phyloP scores from a whole-genome alignment of 1,140 invertebrate genomes.

The Stenopsyche tienmushanensis region DNA sequence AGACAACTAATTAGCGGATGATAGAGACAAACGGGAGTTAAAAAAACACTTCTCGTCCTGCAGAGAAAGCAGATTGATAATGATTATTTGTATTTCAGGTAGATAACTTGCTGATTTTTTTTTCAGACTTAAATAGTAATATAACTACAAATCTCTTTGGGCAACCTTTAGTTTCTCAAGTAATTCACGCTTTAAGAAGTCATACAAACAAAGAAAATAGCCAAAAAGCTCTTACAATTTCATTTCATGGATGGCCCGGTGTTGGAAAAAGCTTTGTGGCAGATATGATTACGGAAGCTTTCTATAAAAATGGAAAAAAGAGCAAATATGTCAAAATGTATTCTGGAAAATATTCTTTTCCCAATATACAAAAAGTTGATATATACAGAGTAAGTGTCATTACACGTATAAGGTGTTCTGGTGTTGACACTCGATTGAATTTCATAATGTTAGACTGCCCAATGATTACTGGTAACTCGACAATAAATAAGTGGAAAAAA shows the following conservation, averaged over 20 bases:
- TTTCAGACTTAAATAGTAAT: conserved; percentile 14
- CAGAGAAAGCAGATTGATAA: no score
- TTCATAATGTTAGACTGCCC: no score
- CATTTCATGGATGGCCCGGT: conserved; percentile 80
- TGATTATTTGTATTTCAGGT: no score
- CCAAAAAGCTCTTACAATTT: conserved; percentile 68
- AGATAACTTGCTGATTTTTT: no score
- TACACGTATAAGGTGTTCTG: no score
- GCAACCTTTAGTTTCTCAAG: conserved; percentile 27
- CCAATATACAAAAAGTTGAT: conserved; percentile 48
- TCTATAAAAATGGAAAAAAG: conserved; percentile 72
- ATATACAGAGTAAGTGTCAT: conserved; percentile 52
- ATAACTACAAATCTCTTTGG: conserved; percentile 22
- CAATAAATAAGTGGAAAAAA: no score
- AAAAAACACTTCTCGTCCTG: no score
- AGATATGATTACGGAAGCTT: conserved; percentile 73
- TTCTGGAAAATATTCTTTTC: conserved; percentile 79
- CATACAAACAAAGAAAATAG: neutral
- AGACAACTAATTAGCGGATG: no score
- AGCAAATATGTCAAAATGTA: conserved; percentile 83
- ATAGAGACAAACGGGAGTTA: no score
- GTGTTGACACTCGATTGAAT: no score
- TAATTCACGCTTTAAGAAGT: conserved; percentile 15
- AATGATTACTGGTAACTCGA: no score
- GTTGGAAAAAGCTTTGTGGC: conserved; percentile 86